These are phyloP conservation scores for Drosophila setosimentum DNA, from an alignment of 2,888 invertebrate genomes.

Conservation along the genomic window DNA sequence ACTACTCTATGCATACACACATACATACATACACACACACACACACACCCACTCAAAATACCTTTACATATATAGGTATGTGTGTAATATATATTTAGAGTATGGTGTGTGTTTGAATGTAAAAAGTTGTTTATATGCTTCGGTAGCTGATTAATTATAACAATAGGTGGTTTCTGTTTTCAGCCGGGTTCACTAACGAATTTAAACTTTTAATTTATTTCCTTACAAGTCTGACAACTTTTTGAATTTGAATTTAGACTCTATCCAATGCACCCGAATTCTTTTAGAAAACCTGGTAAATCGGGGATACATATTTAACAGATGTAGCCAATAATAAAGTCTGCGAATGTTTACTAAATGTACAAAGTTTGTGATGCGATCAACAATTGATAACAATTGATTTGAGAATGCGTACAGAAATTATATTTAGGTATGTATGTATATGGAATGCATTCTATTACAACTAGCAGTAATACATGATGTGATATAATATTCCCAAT, in stretches of 20 bases:
- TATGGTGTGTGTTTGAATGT: conserved; percentile 27
- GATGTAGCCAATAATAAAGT: conserved; percentile 2
- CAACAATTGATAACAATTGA: conserved; percentile 3
- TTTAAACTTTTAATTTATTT: conserved; percentile 4
- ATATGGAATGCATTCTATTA: conserved; percentile 21
- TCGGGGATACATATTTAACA: background rate
- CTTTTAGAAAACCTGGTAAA: no score
- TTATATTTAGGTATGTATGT: background rate
- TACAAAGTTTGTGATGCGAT: conserved; percentile 3
- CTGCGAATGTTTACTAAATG: background rate
- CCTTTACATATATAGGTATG: background rate
- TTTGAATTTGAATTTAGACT: background rate
- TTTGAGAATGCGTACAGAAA: background rate
- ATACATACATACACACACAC: background rate
- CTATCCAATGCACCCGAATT: no score
- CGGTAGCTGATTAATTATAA: conserved; percentile 46
- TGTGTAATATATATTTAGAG: background rate
- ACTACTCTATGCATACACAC: conserved; percentile 9
- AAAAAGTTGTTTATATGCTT: conserved; percentile 29
- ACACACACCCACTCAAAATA: background rate
- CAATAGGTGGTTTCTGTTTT: conserved; percentile 24
- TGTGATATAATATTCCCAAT: conserved; percentile 16
- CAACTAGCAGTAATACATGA: conserved; percentile 35
- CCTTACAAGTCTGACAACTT: background rate
- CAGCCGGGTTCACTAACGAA: conserved; percentile 1